A percentile compares a stretch with the other conserved stretches of the same genome.
Conservation (phyloP, 2,797 vertebrate genomes). For the Lutra lutra region DNA sequence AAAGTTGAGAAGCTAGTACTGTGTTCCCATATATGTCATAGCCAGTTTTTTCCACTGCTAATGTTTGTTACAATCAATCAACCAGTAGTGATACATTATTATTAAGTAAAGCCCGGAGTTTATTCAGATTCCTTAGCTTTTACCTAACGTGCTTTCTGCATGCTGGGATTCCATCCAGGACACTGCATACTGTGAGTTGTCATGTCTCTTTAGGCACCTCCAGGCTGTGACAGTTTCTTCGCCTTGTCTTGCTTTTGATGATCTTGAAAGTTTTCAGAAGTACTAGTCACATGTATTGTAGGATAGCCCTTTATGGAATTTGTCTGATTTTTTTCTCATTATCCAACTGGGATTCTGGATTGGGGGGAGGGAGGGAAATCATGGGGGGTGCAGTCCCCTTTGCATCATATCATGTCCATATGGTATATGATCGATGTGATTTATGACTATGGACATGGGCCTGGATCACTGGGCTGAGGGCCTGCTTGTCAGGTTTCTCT, state of each 20-base stretch:
- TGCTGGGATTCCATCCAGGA: neutral
- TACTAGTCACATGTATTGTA: no score
- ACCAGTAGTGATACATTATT: neutral
- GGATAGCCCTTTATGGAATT: neutral
- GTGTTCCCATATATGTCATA: neutral
- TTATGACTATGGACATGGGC: neutral
- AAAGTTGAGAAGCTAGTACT: neutral
- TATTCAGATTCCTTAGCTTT: neutral
- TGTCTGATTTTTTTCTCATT: neutral
- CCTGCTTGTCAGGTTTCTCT: neutral
- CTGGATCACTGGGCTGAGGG: neutral
- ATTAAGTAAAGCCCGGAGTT: neutral
- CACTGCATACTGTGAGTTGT: neutral
- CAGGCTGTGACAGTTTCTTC: neutral
- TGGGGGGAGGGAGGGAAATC: neutral
- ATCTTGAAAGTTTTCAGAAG: neutral
- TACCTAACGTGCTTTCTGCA: neutral
- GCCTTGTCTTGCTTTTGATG: neutral
- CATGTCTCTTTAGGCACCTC: neutral
- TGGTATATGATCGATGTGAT: neutral
- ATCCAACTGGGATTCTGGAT: neutral
- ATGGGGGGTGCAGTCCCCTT: neutral
- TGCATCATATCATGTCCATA: neutral
- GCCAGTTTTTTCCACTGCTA: neutral
- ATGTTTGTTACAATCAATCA: neutral